Evolutionary conservation across 1,140 invertebrate species (phyloP).

Genomic region (Hycleus cichorii): DNA sequence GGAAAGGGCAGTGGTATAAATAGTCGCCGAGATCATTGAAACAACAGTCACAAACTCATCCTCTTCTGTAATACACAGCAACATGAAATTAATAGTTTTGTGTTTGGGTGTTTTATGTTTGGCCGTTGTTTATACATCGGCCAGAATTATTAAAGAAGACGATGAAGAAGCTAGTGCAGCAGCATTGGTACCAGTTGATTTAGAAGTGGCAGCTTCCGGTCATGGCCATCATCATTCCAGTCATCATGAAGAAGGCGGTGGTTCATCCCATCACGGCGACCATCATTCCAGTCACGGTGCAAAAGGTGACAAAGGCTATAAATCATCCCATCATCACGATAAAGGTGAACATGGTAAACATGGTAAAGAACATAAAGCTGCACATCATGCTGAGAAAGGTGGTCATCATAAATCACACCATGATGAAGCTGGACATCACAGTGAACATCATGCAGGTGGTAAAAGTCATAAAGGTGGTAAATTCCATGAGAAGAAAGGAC

Average conservation of each 20-base stretch:
- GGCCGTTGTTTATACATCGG: constrained; percentile 18
- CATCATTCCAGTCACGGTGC: constrained; percentile 56
- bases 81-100: constrained; percentile 32
- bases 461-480: constrained; percentile 67
- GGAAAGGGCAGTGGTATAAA: constrained; percentile 33
- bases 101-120: constrained; percentile 29
- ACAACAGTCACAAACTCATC: constrained; percentile 19
- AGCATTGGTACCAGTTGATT: constrained; percentile 29
- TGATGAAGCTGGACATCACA: constrained; percentile 59
- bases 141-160: constrained; percentile 18
- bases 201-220: constrained; percentile 43
- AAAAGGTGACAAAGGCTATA: constrained; percentile 61
- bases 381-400: constrained; percentile 63
- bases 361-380: constrained; percentile 61
- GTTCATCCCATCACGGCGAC: constrained; percentile 53
- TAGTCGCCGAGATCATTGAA: constrained; percentile 7
- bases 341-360: constrained; percentile 64
- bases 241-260: constrained; percentile 54
- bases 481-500: constrained; percentile 59
- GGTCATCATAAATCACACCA: constrained; percentile 70
- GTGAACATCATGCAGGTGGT: constrained; percentile 63
- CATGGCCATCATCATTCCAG: constrained; percentile 47
- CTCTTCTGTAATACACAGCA: not conserved
- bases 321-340: constrained; percentile 58
- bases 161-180: constrained; percentile 15